A percentile compares a stretch with the other conserved stretches of the same genome.
Conservation (phyloP, 2,797 vertebrate genomes). For the Eutrigla gurnardus region DNA sequence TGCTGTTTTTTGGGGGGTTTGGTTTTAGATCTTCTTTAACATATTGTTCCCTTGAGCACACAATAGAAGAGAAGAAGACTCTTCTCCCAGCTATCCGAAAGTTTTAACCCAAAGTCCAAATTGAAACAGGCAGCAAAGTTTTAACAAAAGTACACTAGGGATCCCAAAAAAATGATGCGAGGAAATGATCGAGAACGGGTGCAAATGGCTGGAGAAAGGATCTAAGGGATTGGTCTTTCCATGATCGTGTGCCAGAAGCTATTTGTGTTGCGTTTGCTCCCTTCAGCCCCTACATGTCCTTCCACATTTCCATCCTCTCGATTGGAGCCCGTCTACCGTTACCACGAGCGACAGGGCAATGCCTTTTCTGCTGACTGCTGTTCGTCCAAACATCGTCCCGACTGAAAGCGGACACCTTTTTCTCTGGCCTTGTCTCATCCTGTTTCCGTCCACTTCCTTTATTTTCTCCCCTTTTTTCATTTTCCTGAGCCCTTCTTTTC, state of each 20-base stretch:
- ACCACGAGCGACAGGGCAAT: slow-evolving; percentile 37
- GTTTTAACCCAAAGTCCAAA: background rate
- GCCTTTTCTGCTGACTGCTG: slow-evolving; percentile 65
- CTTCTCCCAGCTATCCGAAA: background rate
- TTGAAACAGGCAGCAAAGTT: background rate
- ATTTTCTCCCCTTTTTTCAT: slow-evolving; percentile 35
- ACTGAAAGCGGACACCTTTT: slow-evolving; percentile 62
- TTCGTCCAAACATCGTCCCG: slow-evolving; percentile 44
- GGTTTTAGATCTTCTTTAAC: slow-evolving; percentile 36
- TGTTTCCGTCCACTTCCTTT: slow-evolving; percentile 50
- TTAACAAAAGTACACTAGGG: background rate
- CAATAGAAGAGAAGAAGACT: slow-evolving; percentile 2
- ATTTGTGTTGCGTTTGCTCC: slow-evolving; percentile 51
- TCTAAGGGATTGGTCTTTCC: slow-evolving; percentile 5
- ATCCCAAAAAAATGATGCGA: background rate
- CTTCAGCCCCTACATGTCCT: slow-evolving; percentile 32
- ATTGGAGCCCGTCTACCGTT: slow-evolving; percentile 48
- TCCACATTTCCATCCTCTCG: slow-evolving; percentile 35
- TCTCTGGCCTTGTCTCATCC: slow-evolving; percentile 32
- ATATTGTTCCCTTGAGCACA: slow-evolving; percentile 25
- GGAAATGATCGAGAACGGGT: background rate
- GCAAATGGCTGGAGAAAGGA: background rate
- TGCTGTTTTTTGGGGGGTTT: background rate
- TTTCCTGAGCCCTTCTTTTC: slow-evolving; percentile 7
- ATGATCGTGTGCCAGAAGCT: slow-evolving; percentile 27